Conservation (phyloP, 2,888 invertebrate genomes). For the Andrena dorsata region DNA sequence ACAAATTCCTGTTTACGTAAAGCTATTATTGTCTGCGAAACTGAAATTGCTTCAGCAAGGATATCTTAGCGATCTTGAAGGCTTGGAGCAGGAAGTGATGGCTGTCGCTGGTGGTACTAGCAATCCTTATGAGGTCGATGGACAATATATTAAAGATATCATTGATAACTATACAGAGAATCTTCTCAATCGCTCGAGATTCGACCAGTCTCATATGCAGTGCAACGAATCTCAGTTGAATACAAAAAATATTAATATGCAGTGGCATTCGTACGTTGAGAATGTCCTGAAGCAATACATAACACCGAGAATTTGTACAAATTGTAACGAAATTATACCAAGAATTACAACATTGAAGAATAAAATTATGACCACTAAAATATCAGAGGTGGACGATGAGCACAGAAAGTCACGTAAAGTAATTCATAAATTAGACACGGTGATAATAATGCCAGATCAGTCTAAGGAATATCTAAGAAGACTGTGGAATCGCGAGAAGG, state of each 20-base stretch:
- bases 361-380: constrained; percentile 86
- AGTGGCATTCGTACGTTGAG: constrained; percentile 85
- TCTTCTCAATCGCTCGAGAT: constrained; percentile 67
- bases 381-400: neutral
- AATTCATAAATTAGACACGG: constrained; percentile 69
- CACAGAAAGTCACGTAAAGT: constrained; percentile 1
- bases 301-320: constrained; percentile 86
- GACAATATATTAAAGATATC: constrained; percentile 84
- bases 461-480: constrained; percentile 88
- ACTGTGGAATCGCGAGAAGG: constrained; percentile 90
- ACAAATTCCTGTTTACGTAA: constrained; percentile 88
- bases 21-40: constrained; percentile 89
- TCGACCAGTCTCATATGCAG: constrained; percentile 79
- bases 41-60: constrained; percentile 91
- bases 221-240: constrained; percentile 80
- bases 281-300: constrained; percentile 85
- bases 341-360: constrained; percentile 88
- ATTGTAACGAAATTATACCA: constrained; percentile 86
- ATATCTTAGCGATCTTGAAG: constrained; percentile 90
- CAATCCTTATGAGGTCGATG: constrained; percentile 50
- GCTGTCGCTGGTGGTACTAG: constrained; percentile 76
- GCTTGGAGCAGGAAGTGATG: constrained; percentile 86
- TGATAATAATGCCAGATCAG: constrained; percentile 88
- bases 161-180: constrained; percentile 85
- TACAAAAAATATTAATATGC: constrained; percentile 86